Base-by-base conservation (phyloP, 1,140 invertebrate species). In the Nomia melanderi region DNA sequence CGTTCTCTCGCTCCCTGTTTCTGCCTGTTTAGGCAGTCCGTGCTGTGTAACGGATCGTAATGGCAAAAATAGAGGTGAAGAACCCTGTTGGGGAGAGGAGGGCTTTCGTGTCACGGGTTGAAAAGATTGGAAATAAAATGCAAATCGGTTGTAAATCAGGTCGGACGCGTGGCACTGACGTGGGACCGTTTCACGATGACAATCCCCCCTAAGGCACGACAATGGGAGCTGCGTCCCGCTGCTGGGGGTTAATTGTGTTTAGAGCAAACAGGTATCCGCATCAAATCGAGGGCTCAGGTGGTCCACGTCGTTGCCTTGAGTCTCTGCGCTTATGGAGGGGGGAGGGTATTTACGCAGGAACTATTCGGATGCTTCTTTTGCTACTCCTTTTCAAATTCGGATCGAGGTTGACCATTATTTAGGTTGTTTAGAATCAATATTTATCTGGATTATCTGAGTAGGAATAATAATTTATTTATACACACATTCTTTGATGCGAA, bases 61-160 rank as follows among this genome's bases (percentile, higher is more conserved):
- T 9, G 47, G 64, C 69, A 47, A 74, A 81, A 78, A 73, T 60
- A 74, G 33, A 47, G 50, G 63, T 7, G 0, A 66, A 77, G 53
- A 47, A n/a, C 20, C 25, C 27, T 7, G 2, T 1, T 7, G 11
- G 36, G 36, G 27, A 44, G 41, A 23, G 41, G 17, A 39, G 23
- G 9, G 17, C 20, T 20, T 74, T 25, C 1, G 69, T 73, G 70
- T 59, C 50, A 57, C 20, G 20, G 53, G 39, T 29, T 59, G 41
- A 59, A 75, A 80, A 77, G 50, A 44, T 44, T 47, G 11, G 64
- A 50, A 72, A 71, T 67, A 54, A 77, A 63, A 78, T 77, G 77
- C 50, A 83, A 80, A 85, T 79, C 59, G 77, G 57, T 66, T 69
- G 72, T 89, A 90, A 90, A 90, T 90, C 87, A 89, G 59, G 59